phyloP scores from a whole-genome alignment of 1,140 invertebrate genomes.

The Babylonia areolata region DNA sequence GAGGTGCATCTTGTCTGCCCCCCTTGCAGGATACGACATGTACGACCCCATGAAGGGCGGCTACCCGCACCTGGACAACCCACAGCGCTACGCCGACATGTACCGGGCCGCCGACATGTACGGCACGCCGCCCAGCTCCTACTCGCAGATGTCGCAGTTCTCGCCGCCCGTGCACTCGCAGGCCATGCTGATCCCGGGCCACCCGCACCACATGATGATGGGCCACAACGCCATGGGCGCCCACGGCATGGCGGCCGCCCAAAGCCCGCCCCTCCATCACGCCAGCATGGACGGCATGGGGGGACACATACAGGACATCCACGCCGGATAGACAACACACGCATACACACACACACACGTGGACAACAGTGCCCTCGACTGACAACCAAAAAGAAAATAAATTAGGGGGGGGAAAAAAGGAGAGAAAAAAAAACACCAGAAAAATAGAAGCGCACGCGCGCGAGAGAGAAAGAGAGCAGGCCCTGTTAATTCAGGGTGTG shows the following conservation, averaged over 20 bases:
- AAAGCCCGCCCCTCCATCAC: conserved; percentile 76
- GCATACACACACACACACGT: no score
- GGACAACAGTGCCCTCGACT: no score
- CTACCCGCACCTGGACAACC: conserved; percentile 69
- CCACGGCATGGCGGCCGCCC: conserved; percentile 74
- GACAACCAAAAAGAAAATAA: no score
- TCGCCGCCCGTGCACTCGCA: conserved; percentile 78
- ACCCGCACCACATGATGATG: conserved; percentile 79
- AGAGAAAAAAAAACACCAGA: no score
- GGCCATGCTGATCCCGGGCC: conserved; percentile 78
- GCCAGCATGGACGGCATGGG: conserved; percentile 75
- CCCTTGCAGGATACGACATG: conserved; percentile 65
- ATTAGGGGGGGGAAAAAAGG: no score
- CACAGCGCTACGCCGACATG: conserved; percentile 72
- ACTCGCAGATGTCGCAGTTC: conserved; percentile 77
- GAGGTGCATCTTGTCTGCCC: neutral
- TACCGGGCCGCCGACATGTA: conserved; percentile 74
- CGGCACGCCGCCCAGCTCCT: conserved; percentile 73
- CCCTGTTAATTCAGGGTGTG: no score
- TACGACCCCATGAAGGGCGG: conserved; percentile 75
- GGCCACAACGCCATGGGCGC: conserved; percentile 75
- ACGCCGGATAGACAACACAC: conserved; percentile 74
- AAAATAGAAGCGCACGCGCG: no score
- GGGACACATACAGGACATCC: conserved; percentile 78
- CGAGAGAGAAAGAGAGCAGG: no score